Conservation (phyloP, 2,888 invertebrate species). For the Eupithecia inturbata region DNA sequence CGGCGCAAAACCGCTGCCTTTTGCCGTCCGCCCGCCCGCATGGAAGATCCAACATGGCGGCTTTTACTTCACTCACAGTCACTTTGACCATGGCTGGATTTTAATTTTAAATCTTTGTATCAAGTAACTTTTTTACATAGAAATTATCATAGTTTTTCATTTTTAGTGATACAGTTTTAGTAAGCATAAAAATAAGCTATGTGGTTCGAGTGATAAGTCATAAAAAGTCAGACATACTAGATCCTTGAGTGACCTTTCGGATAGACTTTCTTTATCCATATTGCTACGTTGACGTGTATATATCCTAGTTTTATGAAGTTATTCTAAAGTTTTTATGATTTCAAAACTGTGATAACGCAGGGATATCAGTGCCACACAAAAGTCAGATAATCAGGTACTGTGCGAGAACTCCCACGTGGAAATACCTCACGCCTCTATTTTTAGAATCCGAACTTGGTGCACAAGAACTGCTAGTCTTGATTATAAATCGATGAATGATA, state of each 20-base stretch:
- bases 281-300: conserved; percentile 66
- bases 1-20: conserved; percentile 53
- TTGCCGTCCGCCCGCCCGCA: conserved; percentile 49
- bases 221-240: conserved; percentile 72
- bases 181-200: conserved; percentile 68
- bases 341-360: conserved; percentile 72
- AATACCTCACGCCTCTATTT: conserved; percentile 82
- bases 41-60: conserved; percentile 80
- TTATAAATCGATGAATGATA: conserved; percentile 52
- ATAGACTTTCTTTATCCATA: conserved; percentile 80
- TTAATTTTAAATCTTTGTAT: conserved; percentile 66
- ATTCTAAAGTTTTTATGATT: conserved; percentile 55
- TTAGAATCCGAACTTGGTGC: conserved; percentile 79
- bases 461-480: conserved; percentile 66
- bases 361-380: conserved; percentile 69
- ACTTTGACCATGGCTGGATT: conserved; percentile 72
- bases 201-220: conserved; percentile 71
- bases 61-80: conserved; percentile 77
- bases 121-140: conserved; percentile 59
- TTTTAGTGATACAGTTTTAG: conserved; percentile 64
- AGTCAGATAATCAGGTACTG: conserved; percentile 74
- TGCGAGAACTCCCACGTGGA: conserved; percentile 82
- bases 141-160: conserved; percentile 59
- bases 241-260: conserved; percentile 82
- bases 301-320: conserved; percentile 58